Evolutionary conservation across 2,797 vertebrate species (phyloP).

Genomic region (Muscicapa comitata): DNA sequence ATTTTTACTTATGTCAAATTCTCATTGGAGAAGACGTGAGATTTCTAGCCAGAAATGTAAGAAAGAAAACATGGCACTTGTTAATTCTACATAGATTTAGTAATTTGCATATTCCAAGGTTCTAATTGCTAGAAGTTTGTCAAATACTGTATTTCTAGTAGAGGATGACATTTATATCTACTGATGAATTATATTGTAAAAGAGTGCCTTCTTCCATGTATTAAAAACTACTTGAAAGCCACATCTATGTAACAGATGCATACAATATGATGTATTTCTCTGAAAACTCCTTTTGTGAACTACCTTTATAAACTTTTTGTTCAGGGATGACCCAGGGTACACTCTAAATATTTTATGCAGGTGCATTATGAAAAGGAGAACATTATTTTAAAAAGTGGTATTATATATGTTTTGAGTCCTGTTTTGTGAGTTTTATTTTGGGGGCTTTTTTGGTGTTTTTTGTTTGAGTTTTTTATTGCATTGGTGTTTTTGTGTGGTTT

Average conservation of each 20-base stretch:
- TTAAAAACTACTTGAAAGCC: neutral
- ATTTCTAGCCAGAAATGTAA: neutral
- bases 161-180: neutral
- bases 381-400: neutral
- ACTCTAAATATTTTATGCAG: neutral
- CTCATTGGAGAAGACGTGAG: neutral
- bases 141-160: neutral
- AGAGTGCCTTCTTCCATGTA: neutral
- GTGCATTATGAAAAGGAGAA: neutral
- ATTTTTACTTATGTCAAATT: neutral
- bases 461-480: neutral
- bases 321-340: neutral
- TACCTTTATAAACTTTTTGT: neutral
- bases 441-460: neutral
- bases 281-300: neutral
- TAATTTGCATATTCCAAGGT: neutral
- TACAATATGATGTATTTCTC: neutral
- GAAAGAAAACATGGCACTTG: neutral
- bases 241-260: neutral
- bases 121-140: neutral
- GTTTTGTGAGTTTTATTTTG: neutral
- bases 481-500: neutral
- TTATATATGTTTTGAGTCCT: neutral
- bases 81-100: neutral
- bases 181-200: neutral